phyloP scores from a whole-genome alignment of 2,797 vertebrate genomes.

The Leptodactylus fallax region DNA sequence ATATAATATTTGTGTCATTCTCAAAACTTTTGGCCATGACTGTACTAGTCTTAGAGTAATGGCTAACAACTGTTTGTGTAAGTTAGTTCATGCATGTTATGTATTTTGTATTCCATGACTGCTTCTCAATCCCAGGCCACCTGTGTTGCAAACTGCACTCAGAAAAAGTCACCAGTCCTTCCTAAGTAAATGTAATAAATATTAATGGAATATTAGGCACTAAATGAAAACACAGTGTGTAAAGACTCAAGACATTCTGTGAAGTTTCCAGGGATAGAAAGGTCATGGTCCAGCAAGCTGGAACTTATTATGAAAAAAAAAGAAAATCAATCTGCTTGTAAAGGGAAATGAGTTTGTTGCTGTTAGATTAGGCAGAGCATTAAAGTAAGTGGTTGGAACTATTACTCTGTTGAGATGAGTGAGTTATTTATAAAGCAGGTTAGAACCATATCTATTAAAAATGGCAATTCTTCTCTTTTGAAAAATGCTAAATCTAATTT shows the following conservation, averaged over 20 bases:
- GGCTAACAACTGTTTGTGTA: too few relatives aligned
- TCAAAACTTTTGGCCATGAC: too few relatives aligned
- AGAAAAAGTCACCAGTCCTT: neutral
- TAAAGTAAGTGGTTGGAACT: neutral
- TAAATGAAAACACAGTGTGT: neutral
- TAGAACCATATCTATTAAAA: neutral
- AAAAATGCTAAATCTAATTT: neutral
- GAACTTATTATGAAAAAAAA: neutral
- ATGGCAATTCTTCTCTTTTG: neutral
- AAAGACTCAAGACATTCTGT: neutral
- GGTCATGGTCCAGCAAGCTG: slow-evolving; percentile 9
- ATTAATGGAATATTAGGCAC: neutral
- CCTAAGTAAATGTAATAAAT: neutral
- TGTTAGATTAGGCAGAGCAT: slow-evolving; percentile 26
- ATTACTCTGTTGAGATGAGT: neutral
- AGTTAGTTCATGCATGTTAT: neutral
- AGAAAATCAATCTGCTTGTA: neutral
- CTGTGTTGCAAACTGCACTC: neutral
- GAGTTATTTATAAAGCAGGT: neutral
- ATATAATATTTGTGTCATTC: too few relatives aligned
- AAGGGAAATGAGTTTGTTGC: slow-evolving; percentile 15
- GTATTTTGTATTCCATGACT: neutral
- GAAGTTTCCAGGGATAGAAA: neutral
- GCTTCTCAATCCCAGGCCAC: neutral
- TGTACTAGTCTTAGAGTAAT: too few relatives aligned